A percentile compares a stretch with the other conserved stretches of the same genome.
Evolutionary conservation across 2,113 vertebrate species (phyloP).

Genomic region (Toxotes jaculatrix): DNA sequence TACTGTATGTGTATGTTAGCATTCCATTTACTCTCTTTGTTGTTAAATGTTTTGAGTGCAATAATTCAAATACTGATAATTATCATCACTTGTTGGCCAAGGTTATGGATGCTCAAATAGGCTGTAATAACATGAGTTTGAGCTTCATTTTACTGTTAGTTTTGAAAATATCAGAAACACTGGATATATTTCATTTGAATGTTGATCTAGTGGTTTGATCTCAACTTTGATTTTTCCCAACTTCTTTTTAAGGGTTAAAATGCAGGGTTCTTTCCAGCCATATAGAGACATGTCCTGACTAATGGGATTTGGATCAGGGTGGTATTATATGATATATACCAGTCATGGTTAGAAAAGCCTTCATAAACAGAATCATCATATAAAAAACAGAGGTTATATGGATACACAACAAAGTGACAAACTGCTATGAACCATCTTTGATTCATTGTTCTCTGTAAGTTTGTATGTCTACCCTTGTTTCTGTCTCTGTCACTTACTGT

Average conservation of each 20-base stretch:
- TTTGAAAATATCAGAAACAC: too few relatives aligned
- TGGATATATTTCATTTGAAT: too few relatives aligned
- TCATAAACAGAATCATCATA: too few relatives aligned
- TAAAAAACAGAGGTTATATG: neutral
- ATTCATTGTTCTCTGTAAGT: neutral
- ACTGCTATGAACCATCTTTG: neutral
- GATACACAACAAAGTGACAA: neutral
- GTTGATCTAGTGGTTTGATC: too few relatives aligned
- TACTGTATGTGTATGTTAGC: too few relatives aligned
- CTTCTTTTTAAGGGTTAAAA: too few relatives aligned
- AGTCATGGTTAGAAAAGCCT: neutral
- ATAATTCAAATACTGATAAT: neutral
- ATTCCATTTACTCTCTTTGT: too few relatives aligned
- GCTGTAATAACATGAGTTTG: neutral
- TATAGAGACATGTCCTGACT: neutral
- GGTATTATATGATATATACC: neutral
- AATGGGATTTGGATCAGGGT: neutral
- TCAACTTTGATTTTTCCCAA: too few relatives aligned
- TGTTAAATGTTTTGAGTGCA: neutral
- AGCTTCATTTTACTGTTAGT: neutral
- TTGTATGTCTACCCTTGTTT: constrained; percentile 6
- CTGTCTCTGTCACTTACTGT: constrained; percentile 17
- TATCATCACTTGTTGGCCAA: neutral
- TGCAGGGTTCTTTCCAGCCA: too few relatives aligned
- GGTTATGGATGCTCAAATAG: neutral